Evolutionary conservation across 2,888 invertebrate genomes (phyloP), one percentile per base, ranked within the genome.

Genomic region (Hecatera dysodea): DNA sequence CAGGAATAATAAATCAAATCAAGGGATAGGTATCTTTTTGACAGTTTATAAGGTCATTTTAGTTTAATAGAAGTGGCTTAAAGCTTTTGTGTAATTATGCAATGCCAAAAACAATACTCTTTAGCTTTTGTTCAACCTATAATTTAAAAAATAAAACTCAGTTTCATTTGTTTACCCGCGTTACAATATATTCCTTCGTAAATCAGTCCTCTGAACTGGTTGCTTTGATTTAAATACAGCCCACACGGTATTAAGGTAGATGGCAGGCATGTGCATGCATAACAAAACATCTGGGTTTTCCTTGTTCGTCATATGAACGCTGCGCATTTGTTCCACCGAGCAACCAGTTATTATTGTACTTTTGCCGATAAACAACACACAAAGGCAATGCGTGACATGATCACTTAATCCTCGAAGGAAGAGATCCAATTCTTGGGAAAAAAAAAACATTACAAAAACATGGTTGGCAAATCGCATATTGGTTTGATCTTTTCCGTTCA

Each of bases 201-300:
- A 50, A 50, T 24, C n/a, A 11, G 7, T 56, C n/a, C 17, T 62
- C 53, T 59, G 33, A 12, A 61, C 60, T 78, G 66, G 74, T 82
- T 65, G 29, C 29, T 65, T 66, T 78, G 48, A 46, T 29, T 63
- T 71, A 29, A 65, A 56, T 72, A 46, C 67, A 61, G 22, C 73
- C 67, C 73, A 72, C 70, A 53, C 44, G 6, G 46, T 27, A 78
- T 64, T 64, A 72, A 75, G 64, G 75, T 72, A 53, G 33, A 75
- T 69, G 60, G 44, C 60, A 52, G 60, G 42, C 66, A 66, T 52
- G 53, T 57, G 36, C 57, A 77, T 69, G 70, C 85, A 80, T 73
- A 84, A 76, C 59, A 56, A 82, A 72, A 46, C 52, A 57, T 64
- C 55, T 74, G 78, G 82, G 80, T 85, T 84, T 86, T 86, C 82